These are phyloP conservation scores for Antheraea pernyi DNA, from an alignment of 1,140 invertebrate species.

Conservation along the genomic window DNA sequence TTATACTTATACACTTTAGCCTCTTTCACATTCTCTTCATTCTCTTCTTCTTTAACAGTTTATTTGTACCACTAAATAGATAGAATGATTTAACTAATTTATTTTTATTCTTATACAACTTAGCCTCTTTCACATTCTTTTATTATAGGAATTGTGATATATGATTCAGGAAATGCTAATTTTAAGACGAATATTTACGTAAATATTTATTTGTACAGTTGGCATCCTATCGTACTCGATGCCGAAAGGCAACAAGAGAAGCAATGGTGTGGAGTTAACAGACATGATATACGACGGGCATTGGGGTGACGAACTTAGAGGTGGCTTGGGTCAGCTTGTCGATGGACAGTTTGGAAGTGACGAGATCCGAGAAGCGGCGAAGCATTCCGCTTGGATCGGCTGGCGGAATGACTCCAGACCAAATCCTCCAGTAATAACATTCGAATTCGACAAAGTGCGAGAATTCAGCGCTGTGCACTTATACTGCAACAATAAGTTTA, in stretches of 20 bases:
- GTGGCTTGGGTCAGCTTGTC: slow-evolving; percentile 94
- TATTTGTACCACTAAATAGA: no score
- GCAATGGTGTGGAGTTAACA: slow-evolving; percentile 90
- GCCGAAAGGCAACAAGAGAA: slow-evolving; percentile 90
- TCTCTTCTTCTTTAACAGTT: no score
- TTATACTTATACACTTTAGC: no score
- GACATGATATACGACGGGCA: slow-evolving; percentile 96
- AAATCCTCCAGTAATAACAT: slow-evolving; percentile 87
- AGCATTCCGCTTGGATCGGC: slow-evolving; percentile 90
- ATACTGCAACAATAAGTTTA: slow-evolving; percentile 90
- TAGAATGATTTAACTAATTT: no score
- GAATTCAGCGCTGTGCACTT: slow-evolving; percentile 93
- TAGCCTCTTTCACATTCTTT: no score
- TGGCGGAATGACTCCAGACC: slow-evolving; percentile 91
- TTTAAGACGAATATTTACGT: no score
- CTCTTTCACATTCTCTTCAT: no score
- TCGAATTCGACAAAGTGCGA: slow-evolving; percentile 92
- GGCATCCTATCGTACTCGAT: slow-evolving; percentile 91
- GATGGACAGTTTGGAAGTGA: slow-evolving; percentile 84
- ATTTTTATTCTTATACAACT: no score
- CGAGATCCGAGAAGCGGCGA: slow-evolving; percentile 84
- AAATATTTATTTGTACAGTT: slow-evolving; percentile 77
- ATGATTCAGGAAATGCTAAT: no score
- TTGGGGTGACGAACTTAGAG: slow-evolving; percentile 84
- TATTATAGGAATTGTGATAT: no score